These are phyloP conservation scores for Drosophila arawakana DNA, from an alignment of 1,140 invertebrate genomes.

Conservation along the genomic window DNA sequence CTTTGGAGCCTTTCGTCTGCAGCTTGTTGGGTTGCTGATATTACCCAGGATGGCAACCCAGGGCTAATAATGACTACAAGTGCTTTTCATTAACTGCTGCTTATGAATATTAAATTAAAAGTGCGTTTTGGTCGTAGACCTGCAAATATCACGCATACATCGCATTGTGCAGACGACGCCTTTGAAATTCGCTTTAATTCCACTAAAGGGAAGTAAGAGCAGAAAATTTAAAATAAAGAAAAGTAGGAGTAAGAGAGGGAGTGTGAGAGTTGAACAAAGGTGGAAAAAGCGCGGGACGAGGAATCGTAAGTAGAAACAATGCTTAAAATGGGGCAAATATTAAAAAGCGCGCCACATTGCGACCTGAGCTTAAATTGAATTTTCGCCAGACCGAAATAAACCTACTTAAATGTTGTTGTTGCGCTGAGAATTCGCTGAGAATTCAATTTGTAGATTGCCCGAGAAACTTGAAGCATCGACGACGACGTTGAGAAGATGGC, in stretches of 20 bases:
- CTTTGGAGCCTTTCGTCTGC: neutral
- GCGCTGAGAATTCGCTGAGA: slow-evolving; percentile 16
- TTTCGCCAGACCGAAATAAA: slow-evolving; percentile 60
- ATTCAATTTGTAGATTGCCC: slow-evolving; percentile 56
- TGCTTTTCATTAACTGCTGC: slow-evolving; percentile 81
- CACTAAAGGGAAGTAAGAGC: neutral
- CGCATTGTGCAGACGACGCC: slow-evolving; percentile 20
- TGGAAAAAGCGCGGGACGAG: neutral
- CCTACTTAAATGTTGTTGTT: slow-evolving; percentile 38
- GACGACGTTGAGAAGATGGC: slow-evolving; percentile 17
- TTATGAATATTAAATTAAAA: slow-evolving; percentile 83
- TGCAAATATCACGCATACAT: slow-evolving; percentile 41
- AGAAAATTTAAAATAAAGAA: no score
- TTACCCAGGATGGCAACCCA: neutral
- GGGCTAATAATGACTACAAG: slow-evolving; percentile 62
- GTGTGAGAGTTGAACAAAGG: neutral
- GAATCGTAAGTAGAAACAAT: slow-evolving; percentile 36
- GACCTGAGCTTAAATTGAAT: slow-evolving; percentile 57
- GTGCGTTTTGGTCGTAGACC: slow-evolving; percentile 14
- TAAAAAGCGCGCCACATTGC: slow-evolving; percentile 47
- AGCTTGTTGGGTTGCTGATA: slow-evolving; percentile 1
- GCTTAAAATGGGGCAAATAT: slow-evolving; percentile 54
- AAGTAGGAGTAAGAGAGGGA: neutral
- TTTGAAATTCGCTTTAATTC: slow-evolving; percentile 27
- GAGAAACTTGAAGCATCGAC: slow-evolving; percentile 33